Base-by-base conservation (phyloP, 35 echinoderm and acorn worm genomes). In the Heliocidaris erythrogramma region DNA sequence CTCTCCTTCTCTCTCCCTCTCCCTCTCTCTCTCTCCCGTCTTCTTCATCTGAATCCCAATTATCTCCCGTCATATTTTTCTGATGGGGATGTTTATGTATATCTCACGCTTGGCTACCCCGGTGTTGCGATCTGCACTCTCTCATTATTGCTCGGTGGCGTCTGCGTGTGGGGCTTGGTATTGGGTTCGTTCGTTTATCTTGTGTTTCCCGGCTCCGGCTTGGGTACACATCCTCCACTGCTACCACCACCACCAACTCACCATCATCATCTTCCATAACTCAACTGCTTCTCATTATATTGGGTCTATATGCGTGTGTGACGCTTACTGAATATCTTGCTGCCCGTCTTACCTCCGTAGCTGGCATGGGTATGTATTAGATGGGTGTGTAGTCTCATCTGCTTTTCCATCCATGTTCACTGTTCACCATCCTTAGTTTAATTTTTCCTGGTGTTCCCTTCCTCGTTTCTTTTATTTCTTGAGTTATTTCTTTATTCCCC, bases 301-400 rank as follows among this genome's bases (percentile, higher is more conserved):
- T 89, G 87, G 87, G n/a, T n/a, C n/a, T 89, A 16, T 89, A 16
- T 48, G 87, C 14, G 31, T 89, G 87, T 32, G 31, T 89, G 87
- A 32, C 87, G 87, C 87, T 47, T 32, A 32, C 85, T 30, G n/a
- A 86, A 86, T 86, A 32, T 86, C 85, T 89, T 89, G 87, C 31
- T 47, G 11, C 18, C 18, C 27, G 0, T 32, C 87, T 89, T 89
- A 32, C 87, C 31, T 35, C 47, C 49, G 31, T 95, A 92, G 94
- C 59, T 95, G 94, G 94, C 94, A 95, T 95, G 94, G 94, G 88
- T 95, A 95, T 30, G 86, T 92, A 95, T 94, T 78, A 78, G 65
- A 78, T 27, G 21, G 65, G 65, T 78, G 65, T 78, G 65, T 78
- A 78, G 65, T 78, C 65, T 24, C 65, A 78, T 78, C 5, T 18